Conservation (phyloP, 1,140 invertebrate species). For the Aplysia californica region DNA sequence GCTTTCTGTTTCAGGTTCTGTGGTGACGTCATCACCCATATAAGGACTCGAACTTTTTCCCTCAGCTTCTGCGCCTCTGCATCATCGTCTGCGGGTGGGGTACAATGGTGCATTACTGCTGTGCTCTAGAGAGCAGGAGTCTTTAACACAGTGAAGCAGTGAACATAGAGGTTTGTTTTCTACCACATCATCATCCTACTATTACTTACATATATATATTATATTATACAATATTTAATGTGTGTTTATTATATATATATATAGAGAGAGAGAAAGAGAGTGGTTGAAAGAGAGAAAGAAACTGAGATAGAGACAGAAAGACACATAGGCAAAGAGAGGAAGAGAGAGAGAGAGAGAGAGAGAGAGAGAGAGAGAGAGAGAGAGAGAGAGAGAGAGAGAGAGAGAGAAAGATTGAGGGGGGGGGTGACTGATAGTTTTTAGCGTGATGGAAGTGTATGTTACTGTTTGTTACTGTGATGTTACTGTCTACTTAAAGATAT, state of each 20-base stretch:
- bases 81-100: constrained; percentile 37
- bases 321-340: too few species aligned
- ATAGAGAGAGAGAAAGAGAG: not conserved
- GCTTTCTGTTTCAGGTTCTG: constrained; percentile 91
- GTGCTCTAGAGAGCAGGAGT: not conserved
- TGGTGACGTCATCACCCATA: constrained; percentile 95
- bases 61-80: constrained; percentile 79
- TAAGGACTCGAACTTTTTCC: constrained; percentile 78
- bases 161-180: too few species aligned
- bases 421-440: too few species aligned
- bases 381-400: too few species aligned
- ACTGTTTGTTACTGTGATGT: too few species aligned
- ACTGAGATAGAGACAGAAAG: too few species aligned
- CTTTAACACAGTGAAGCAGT: too few species aligned
- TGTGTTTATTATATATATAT: not conserved
- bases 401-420: too few species aligned
- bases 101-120: not conserved
- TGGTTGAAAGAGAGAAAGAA: not conserved
- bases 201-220: not conserved
- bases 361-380: too few species aligned
- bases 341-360: too few species aligned
- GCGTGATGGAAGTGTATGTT: too few species aligned
- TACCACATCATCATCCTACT: not conserved
- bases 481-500: too few species aligned
- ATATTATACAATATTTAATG: not conserved